A percentile compares a stretch with the other conserved stretches of the same genome.
Evolutionary conservation across 2,888 invertebrate genomes (phyloP).

Genomic region (Melipona beecheii): DNA sequence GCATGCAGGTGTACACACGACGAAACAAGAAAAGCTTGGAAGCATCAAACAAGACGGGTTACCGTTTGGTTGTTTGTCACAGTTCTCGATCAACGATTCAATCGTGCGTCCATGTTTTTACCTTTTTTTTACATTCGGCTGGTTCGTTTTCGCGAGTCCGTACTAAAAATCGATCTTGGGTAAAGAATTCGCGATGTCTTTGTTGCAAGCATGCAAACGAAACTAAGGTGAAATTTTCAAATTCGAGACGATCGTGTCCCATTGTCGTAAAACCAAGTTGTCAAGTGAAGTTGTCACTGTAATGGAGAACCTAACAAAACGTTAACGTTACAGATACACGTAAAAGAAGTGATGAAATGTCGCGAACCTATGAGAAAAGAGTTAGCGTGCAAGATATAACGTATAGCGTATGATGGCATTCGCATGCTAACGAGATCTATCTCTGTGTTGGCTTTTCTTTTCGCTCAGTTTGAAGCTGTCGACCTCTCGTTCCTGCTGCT

Average conservation of each 20-base stretch:
- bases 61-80: neutral
- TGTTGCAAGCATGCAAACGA: neutral
- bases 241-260: neutral
- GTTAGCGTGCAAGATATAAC: conserved; percentile 41
- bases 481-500: conserved; percentile 5
- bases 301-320: no score
- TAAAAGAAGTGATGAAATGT: neutral
- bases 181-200: neutral
- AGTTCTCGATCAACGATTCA: conserved; percentile 3
- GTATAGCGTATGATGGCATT: neutral
- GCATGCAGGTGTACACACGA: conserved; percentile 21
- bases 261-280: neutral
- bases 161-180: conserved; percentile 85
- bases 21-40: conserved; percentile 63
- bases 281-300: no score
- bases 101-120: neutral
- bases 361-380: conserved; percentile 21
- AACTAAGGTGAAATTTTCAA: neutral
- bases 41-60: conserved; percentile 51
- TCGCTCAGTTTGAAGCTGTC: conserved; percentile 25
- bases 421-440: conserved; percentile 30
- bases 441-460: neutral
- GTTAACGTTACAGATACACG: neutral
- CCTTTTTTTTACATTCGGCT: conserved; percentile 88
- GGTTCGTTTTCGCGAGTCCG: conserved; percentile 95